Evolutionary conservation across 2,888 invertebrate genomes (phyloP), one percentile per base, ranked within the genome.

Genomic region (Serrognathus titanus): DNA sequence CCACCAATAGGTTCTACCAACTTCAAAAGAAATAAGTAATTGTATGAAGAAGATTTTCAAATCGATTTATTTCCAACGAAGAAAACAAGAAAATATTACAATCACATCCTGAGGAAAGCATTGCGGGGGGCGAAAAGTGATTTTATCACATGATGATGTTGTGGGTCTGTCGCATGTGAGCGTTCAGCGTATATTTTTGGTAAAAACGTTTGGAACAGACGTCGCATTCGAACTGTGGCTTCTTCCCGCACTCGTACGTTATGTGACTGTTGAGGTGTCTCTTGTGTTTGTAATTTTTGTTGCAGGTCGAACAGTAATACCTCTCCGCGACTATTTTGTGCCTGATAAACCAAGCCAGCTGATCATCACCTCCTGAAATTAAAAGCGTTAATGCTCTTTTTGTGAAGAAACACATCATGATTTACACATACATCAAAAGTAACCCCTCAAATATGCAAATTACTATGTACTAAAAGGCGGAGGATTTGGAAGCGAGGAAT

Each of bases 211-310:
- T 68, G 12, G 60, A 54, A 59, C 81, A 81, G 49, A 74, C 66
- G 1, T 65, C 61, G 61, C 82, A 82, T 31, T 73, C 68, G 64
- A 78, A 80, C 41, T 74, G 73, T 0, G 78, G 80, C 53, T 77
- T 76, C 63, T 80, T 80, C 46, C 80, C 79, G 62, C 82, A 81
- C 65, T 81, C 81, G 53, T 66, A 64, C n/a, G 59, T 63, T 40
- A 63, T 37, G 46, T 69, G 69, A 41, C 68, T 66, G 12, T 56
- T 59, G 11, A 61, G 43, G 24, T 52, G 51, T 24, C 12, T 59
- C 47, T 57, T 72, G 71, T 11, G 69, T 69, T 60, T 63, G 48
- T 60, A 67, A 37, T 47, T 63, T 63, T 51, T 65, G 54, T 51
- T 51, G 53, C 62, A 70, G 47, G 37, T 66, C 53, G 48, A 53